A percentile compares a stretch with the other conserved stretches of the same genome.
These are phyloP conservation scores for Microcebus tavaratra DNA, from an alignment of 2,113 vertebrate genomes.

Conservation along the genomic window DNA sequence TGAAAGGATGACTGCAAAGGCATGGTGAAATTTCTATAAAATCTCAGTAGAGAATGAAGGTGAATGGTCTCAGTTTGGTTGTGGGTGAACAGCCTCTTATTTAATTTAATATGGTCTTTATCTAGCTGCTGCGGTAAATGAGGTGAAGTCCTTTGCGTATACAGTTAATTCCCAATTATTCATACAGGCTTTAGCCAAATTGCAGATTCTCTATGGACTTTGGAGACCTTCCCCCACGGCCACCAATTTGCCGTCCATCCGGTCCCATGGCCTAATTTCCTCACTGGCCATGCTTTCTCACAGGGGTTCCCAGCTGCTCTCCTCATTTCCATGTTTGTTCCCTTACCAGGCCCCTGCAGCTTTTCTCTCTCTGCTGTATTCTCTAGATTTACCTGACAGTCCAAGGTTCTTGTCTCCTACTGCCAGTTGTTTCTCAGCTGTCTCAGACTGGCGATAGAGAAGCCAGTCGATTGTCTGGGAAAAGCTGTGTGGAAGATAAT, in stretches of 20 bases:
- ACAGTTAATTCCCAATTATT: slow-evolving; percentile 69
- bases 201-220: slow-evolving; percentile 57
- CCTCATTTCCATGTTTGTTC: not conserved
- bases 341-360: not conserved
- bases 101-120: slow-evolving; percentile 43
- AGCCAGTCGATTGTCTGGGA: not conserved
- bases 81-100: not conserved
- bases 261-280: not conserved
- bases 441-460: not conserved
- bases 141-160: slow-evolving; percentile 41
- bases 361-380: not conserved
- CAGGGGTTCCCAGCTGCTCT: not conserved
- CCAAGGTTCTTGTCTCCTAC: not conserved
- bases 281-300: not conserved
- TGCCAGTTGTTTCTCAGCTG: not conserved
- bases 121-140: slow-evolving; percentile 54
- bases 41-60: not conserved
- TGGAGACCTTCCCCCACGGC: not conserved
- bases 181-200: slow-evolving; percentile 47
- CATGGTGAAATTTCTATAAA: not conserved
- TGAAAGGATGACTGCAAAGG: not conserved
- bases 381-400: not conserved
- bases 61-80: not conserved
- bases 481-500: not conserved
- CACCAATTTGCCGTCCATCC: not conserved